phyloP scores from a whole-genome alignment of 2,888 invertebrate species.

The Congeria kusceri region DNA sequence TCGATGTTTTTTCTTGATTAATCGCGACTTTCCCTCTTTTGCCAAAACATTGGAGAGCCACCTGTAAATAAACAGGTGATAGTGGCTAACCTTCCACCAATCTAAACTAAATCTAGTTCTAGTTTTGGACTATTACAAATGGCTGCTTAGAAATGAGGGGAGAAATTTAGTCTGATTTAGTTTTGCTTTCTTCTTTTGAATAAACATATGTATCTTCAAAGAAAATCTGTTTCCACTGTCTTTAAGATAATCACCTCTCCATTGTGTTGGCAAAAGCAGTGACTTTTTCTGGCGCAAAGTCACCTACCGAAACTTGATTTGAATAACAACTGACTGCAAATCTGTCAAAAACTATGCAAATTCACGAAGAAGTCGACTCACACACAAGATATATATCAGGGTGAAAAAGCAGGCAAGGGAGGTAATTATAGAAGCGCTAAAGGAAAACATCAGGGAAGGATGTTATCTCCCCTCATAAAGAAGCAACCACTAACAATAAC shows the following conservation, averaged over 20 bases:
- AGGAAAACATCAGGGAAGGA: constrained; percentile 28
- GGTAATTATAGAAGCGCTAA: constrained; percentile 27
- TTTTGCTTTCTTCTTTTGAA: no score
- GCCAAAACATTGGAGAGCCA: constrained; percentile 77
- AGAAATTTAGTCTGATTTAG: no score
- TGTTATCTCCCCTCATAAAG: constrained; percentile 54
- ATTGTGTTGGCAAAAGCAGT: no score
- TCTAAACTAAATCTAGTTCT: no score
- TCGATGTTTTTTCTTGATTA: constrained; percentile 71
- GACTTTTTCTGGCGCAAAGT: no score
- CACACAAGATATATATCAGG: constrained; percentile 20
- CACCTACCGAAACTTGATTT: no score
- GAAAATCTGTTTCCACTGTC: no score
- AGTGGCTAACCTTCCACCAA: constrained; percentile 23
- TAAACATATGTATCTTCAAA: no score
- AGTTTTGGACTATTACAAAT: no score
- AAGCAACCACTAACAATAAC: constrained; percentile 31
- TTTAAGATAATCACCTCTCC: no score
- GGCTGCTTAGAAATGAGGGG: no score
- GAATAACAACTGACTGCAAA: no score
- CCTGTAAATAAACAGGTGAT: constrained; percentile 73
- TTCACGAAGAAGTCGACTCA: constrained; percentile 13
- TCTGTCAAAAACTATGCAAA: neutral
- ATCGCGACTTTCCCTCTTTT: constrained; percentile 74
- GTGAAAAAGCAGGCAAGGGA: constrained; percentile 28